These are phyloP conservation scores for Atractosteus spatula DNA, from an alignment of 2,113 vertebrate species.

Conservation along the genomic window DNA sequence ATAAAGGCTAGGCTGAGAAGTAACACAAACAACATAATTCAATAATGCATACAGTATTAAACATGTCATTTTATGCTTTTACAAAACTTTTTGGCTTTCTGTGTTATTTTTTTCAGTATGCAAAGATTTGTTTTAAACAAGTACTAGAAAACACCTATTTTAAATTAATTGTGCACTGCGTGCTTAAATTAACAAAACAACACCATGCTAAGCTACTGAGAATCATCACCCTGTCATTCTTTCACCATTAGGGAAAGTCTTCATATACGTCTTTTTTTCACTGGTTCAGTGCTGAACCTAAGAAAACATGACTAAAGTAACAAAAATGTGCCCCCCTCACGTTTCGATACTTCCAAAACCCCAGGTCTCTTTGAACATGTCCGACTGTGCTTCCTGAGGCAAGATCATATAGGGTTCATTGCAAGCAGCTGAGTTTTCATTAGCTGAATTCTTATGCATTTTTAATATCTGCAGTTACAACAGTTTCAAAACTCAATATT, in stretches of 20 bases:
- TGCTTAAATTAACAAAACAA: conserved; percentile 6
- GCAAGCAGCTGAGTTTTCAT: conserved; percentile 3
- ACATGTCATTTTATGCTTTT: too few species aligned
- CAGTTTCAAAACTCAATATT: conserved; percentile 1
- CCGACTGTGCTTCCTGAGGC: background rate
- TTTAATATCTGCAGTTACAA: conserved; percentile 13
- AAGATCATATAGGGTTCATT: background rate
- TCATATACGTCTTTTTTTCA: background rate
- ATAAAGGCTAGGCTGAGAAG: too few species aligned
- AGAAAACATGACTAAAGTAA: conserved; percentile 2
- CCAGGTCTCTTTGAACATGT: conserved; percentile 8
- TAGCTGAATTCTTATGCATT: conserved; percentile 1
- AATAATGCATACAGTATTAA: too few species aligned
- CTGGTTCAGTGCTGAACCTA: background rate
- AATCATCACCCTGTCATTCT: background rate
- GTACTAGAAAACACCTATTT: background rate
- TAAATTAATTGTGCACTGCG: conserved; percentile 1
- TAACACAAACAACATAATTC: too few species aligned
- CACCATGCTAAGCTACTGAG: background rate
- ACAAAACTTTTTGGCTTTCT: too few species aligned
- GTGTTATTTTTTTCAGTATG: too few species aligned
- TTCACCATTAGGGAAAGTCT: background rate
- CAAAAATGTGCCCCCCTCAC: background rate
- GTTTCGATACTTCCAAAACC: background rate
- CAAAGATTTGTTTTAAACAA: background rate